Evolutionary conservation across 2,113 vertebrate genomes (phyloP), one percentile per base, ranked within the genome.

Genomic region (Channa argus): DNA sequence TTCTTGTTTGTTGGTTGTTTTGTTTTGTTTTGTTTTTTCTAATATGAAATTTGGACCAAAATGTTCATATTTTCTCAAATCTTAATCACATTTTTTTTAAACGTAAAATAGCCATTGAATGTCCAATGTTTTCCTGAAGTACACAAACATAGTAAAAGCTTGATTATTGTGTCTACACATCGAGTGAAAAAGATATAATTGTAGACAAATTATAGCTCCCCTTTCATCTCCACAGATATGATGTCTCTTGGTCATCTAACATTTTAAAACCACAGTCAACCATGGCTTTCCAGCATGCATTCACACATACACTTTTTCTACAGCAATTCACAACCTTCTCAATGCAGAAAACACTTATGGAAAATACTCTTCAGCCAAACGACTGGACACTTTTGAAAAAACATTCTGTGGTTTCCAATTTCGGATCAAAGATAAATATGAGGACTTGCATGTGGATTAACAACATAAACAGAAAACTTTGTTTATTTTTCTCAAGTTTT

Each of bases 261-360:
- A 24, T 24, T 24, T 63, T 61, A 79, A 79, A 65, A 75, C 74
- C 77, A 76, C 70, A 84, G 84, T 86, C 62, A 68, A 45, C 63
- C 53, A 36, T 12, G 54, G 37, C 66, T 69, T 41, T 75, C 43
- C 60, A 45, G 62, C 54, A 14, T 53, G 47, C 53, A 64, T 70
- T 82, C 72, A 78, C 63, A 39, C 67, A 61, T 55, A 56, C 39
- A 66, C 54, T 53, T 41, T 46, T 54, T 15, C 70, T 59, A 44
- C 50, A 64, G 46, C 41, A 61, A 76, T 65, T 64, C 12, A 9
- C 0, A 2, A 71, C 12, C 44, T 56, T 33, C 62, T 55, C 1
- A 0, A 37, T 62, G 56, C 46, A 14, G 24, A 63, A 67, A 55
- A 41, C 41, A 47, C 49, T 24, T 51, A 2, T 5, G 50, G 38